Conservation (phyloP, 2,797 vertebrate species). For the Melanotaenia maccullochi region DNA sequence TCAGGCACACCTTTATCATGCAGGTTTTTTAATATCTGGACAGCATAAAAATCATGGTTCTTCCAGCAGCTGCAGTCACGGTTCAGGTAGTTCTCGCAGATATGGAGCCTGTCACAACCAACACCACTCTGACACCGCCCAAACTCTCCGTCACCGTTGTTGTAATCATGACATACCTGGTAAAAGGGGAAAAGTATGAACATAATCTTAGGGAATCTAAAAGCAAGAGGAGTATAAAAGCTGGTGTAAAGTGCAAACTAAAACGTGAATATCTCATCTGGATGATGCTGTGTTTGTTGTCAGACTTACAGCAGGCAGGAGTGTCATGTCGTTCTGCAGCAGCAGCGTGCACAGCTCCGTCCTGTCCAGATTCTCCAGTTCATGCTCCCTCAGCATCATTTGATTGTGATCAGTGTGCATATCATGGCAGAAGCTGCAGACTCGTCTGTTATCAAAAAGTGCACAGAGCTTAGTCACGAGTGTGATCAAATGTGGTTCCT, state of each 20-base stretch:
- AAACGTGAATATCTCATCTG: not conserved
- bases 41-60: slow-evolving; percentile 67
- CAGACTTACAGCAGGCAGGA: slow-evolving; percentile 73
- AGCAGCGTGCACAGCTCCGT: slow-evolving; percentile 72
- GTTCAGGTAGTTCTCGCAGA: slow-evolving; percentile 72
- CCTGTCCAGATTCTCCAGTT: slow-evolving; percentile 63
- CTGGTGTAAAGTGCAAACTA: no score
- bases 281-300: not conserved
- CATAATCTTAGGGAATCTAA: no score
- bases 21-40: slow-evolving; percentile 67
- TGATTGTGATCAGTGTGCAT: slow-evolving; percentile 56
- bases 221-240: not conserved
- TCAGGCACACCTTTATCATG: slow-evolving; percentile 47
- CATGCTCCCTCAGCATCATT: slow-evolving; percentile 31
- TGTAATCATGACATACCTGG: slow-evolving; percentile 79
- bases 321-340: slow-evolving; percentile 71
- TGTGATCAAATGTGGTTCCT: no score
- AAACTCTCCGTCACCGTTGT: slow-evolving; percentile 68
- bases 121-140: slow-evolving; percentile 59
- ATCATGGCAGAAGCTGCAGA: slow-evolving; percentile 70
- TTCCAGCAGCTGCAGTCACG: slow-evolving; percentile 62
- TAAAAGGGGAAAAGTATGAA: not conserved
- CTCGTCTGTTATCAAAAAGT: slow-evolving; percentile 41
- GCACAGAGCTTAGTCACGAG: not conserved
- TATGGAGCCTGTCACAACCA: slow-evolving; percentile 72